These are phyloP conservation scores for Euthynnus affinis DNA, from an alignment of 2,797 vertebrate genomes.

Conservation along the genomic window DNA sequence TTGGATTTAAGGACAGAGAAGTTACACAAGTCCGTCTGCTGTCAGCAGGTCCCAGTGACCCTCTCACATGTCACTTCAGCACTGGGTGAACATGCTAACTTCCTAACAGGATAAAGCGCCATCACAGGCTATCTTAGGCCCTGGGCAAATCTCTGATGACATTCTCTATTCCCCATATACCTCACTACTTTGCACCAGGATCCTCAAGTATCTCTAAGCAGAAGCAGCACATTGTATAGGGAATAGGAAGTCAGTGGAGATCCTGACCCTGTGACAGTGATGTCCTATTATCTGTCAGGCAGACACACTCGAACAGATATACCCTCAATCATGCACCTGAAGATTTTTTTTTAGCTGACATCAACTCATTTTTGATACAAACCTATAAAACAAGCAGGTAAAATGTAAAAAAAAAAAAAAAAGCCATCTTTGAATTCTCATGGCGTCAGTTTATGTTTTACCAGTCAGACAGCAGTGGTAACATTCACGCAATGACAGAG, in stretches of 20 bases:
- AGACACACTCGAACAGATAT: slow-evolving; percentile 42
- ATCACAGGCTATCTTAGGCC: slow-evolving; percentile 70
- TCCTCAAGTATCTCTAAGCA: slow-evolving; percentile 32
- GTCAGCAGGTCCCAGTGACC: slow-evolving; percentile 80
- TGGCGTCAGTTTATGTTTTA: slow-evolving; percentile 21
- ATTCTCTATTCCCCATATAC: slow-evolving; percentile 69
- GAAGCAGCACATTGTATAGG: slow-evolving; percentile 40
- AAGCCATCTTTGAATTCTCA: not conserved
- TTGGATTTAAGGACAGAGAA: slow-evolving; percentile 81
- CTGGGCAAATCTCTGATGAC: slow-evolving; percentile 78
- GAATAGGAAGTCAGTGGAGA: slow-evolving; percentile 57
- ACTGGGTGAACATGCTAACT: slow-evolving; percentile 78
- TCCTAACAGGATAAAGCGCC: slow-evolving; percentile 69
- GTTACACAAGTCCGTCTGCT: slow-evolving; percentile 73
- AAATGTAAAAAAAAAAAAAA: slow-evolving; percentile 15
- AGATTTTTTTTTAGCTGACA: slow-evolving; percentile 26
- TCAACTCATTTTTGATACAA: not conserved
- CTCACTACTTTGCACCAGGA: slow-evolving; percentile 56
- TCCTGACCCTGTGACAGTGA: slow-evolving; percentile 71
- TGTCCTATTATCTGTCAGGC: slow-evolving; percentile 75
- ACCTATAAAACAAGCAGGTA: slow-evolving; percentile 15
- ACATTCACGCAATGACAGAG: slow-evolving; percentile 44
- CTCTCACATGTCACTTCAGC: slow-evolving; percentile 83
- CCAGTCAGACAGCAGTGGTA: slow-evolving; percentile 49
- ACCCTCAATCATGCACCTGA: slow-evolving; percentile 52